Evolutionary conservation across 2,113 vertebrate genomes (phyloP), one percentile per base, ranked within the genome.

Genomic region (Eulacestoma nigropectus): DNA sequence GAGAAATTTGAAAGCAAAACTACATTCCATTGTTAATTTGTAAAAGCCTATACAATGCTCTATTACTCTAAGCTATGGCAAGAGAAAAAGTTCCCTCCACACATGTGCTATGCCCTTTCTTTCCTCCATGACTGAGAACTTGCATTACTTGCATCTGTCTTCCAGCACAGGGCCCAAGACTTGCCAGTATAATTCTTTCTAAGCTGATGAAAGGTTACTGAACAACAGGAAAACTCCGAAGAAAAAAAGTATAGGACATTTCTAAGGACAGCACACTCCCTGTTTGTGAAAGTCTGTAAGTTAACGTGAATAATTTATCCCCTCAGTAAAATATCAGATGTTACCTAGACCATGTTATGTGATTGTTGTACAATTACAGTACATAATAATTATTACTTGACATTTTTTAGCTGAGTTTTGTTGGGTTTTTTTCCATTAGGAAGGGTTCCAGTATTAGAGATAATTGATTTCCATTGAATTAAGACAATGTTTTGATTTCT

Each of bases 21-120:
- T 21, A 15, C 13, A 32, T 69, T 63, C 29, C 21, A 33, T 13
- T 53, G 3, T 57, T 75, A 35, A 44, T 63, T 70, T 22, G 7
- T 20, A 17, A 49, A 27, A 81, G 5, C 4, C 14, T 37, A 23
- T 19, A 59, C 10, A 57, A 33, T 16, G 10, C 25, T 39, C 22
- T 63, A 13, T 11, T 18, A 50, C 30, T 55, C 13, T 26, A 64
- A n/a, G 76, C 19, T 57, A n/a, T 1, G 6, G 18, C 13, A 60
- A 65, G 16, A 67, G 39, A 68, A 53, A 57, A 65, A 32, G 46
- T 25, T 49, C 26, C 30, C 8, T 55, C 18, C 21, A 26, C 21
- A 11, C 6, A 30, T 0, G 0, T 15, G 2, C 25, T 46, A 29
- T 29, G 25, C 12, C 47, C 15, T 50, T 49, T 46, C 33, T 52